Conservation (phyloP, 2,797 vertebrate species). For the Diplodus puntazzo region DNA sequence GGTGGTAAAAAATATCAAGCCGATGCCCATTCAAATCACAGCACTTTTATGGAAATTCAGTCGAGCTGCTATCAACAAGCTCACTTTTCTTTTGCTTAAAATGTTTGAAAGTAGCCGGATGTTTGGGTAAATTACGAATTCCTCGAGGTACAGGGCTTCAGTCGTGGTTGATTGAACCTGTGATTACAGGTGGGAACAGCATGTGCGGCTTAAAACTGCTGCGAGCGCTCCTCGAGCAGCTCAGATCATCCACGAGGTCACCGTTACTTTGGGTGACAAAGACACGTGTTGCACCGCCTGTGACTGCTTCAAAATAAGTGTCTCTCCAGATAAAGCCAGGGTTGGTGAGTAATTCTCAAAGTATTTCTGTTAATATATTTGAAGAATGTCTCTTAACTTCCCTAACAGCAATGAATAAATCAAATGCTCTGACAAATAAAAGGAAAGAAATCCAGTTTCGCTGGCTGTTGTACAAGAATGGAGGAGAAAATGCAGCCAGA, state of each 20-base stretch:
- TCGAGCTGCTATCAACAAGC: background rate
- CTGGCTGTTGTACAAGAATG: too few relatives aligned
- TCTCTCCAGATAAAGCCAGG: background rate
- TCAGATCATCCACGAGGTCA: background rate
- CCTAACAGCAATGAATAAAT: too few relatives aligned
- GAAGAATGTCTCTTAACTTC: too few relatives aligned
- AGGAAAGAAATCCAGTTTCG: too few relatives aligned
- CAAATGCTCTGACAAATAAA: too few relatives aligned
- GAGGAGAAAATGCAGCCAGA: too few relatives aligned
- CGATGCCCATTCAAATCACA: background rate
- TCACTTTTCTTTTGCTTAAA: background rate
- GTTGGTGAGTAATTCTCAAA: too few relatives aligned
- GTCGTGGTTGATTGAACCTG: background rate
- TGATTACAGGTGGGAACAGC: background rate
- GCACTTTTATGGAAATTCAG: background rate
- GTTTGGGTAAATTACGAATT: background rate
- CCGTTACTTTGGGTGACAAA: background rate
- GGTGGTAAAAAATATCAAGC: background rate
- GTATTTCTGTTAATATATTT: too few relatives aligned
- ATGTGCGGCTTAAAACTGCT: background rate
- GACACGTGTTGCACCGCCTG: background rate
- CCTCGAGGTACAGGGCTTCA: background rate
- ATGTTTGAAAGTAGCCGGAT: background rate
- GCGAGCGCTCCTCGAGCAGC: background rate
- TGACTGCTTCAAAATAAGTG: slow-evolving; percentile 4